phyloP scores from a whole-genome alignment of 1,140 invertebrate genomes.

The Streblospio benedicti region DNA sequence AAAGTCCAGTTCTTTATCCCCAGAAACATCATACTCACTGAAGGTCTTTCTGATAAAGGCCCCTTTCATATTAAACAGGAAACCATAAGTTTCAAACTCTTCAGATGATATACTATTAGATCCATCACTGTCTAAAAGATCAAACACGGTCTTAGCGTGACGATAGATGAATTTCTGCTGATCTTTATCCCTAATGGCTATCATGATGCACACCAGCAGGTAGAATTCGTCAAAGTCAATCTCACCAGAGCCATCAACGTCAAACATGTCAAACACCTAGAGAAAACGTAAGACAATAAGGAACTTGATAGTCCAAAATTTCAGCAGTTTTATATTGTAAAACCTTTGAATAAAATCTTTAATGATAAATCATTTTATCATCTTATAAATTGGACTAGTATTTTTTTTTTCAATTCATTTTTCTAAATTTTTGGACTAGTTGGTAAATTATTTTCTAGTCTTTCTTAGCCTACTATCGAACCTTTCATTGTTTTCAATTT shows the following conservation, averaged over 20 bases:
- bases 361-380: too few relatives aligned
- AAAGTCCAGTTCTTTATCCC: constrained; percentile 27
- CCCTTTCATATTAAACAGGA: constrained; percentile 35
- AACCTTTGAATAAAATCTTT: too few relatives aligned
- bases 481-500: too few relatives aligned
- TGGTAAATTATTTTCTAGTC: too few relatives aligned
- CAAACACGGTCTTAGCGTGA: constrained; percentile 36
- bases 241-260: constrained; percentile 22
- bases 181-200: constrained; percentile 25
- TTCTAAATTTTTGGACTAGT: too few relatives aligned
- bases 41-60: constrained; percentile 31
- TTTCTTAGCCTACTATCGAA: too few relatives aligned
- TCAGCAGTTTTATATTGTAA: too few relatives aligned
- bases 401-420: too few relatives aligned
- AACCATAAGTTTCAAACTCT: constrained; percentile 35
- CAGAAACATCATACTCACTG: constrained; percentile 37
- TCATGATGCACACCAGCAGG: constrained; percentile 19
- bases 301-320: too few relatives aligned
- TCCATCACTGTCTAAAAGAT: constrained; percentile 33
- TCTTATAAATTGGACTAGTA: too few relatives aligned
- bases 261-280: constrained; percentile 24
- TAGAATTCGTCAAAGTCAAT: constrained; percentile 27
- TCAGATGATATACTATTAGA: constrained; percentile 30
- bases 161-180: constrained; percentile 41
- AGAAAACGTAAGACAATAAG: too few relatives aligned